Conservation (phyloP, 2,888 invertebrate genomes). For the Ecdyonurus torrentis region DNA sequence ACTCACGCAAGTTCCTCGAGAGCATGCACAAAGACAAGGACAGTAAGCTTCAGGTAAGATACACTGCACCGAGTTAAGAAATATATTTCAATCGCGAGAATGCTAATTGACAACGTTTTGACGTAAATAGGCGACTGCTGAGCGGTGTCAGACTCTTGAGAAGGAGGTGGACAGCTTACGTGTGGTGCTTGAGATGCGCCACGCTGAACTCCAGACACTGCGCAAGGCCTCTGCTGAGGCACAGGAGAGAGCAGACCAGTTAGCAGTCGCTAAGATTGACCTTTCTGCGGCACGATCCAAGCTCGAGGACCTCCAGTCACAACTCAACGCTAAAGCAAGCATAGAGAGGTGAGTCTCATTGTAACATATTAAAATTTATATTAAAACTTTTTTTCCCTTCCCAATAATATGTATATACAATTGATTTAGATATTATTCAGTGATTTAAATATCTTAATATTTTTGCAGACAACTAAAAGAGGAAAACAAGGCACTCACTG, state of each 20-base stretch:
- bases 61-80: too few relatives aligned
- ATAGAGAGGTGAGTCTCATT: conserved; percentile 49
- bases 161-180: conserved; percentile 69
- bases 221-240: conserved; percentile 52
- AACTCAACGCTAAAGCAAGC: conserved; percentile 47
- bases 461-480: conserved; percentile 39
- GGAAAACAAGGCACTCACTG: conserved; percentile 51
- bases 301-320: conserved; percentile 70
- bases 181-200: conserved; percentile 74
- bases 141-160: conserved; percentile 27
- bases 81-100: background rate
- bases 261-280: conserved; percentile 52
- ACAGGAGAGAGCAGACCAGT: conserved; percentile 52
- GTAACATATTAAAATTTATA: too few relatives aligned
- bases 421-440: too few relatives aligned
- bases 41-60: conserved; percentile 25
- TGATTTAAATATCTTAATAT: conserved; percentile 8
- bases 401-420: too few relatives aligned
- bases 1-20: conserved; percentile 24
- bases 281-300: conserved; percentile 63
- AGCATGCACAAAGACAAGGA: conserved; percentile 26
- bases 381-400: too few relatives aligned
- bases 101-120: conserved; percentile 5
- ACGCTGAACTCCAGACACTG: conserved; percentile 66
- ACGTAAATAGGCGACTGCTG: conserved; percentile 16